Percentiles rank a stretch among this genome's conserved stretches.
These are phyloP conservation scores for Melinaea menophilus DNA, from an alignment of 2,888 invertebrate genomes.

Conservation along the genomic window DNA sequence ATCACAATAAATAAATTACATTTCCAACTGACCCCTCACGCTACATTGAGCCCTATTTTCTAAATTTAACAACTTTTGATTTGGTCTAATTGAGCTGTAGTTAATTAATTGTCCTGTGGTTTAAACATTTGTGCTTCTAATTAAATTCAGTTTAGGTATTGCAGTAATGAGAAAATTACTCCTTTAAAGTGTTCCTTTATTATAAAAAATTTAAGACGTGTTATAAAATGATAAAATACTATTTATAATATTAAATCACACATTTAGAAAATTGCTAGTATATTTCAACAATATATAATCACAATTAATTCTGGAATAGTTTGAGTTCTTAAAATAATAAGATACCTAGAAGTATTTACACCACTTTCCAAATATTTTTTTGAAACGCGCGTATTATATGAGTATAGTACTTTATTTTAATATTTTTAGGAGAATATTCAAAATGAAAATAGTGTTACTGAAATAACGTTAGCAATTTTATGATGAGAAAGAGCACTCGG, in stretches of 20 bases:
- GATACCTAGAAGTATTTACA: no score
- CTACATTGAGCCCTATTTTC: neutral
- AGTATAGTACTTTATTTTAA: neutral
- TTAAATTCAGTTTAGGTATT: no score
- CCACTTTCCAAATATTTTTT: neutral
- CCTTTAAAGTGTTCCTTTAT: no score
- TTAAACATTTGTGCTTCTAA: no score
- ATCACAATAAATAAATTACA: constrained; percentile 26
- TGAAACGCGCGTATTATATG: neutral
- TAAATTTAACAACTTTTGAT: neutral
- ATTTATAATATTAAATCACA: no score
- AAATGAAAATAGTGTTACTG: constrained; percentile 18
- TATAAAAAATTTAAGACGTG: no score
- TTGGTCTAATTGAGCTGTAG: neutral
- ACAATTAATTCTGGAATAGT: no score
- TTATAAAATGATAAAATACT: no score
- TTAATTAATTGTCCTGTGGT: neutral
- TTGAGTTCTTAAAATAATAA: no score
- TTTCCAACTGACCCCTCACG: neutral
- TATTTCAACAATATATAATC: no score
- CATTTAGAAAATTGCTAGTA: no score
- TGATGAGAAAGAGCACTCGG: constrained; percentile 33
- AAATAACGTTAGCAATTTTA: constrained; percentile 38
- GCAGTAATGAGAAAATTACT: no score
- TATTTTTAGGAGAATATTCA: constrained; percentile 4